Evolutionary conservation across 2,797 vertebrate species (phyloP).

Genomic region (Trematomus bernacchii): DNA sequence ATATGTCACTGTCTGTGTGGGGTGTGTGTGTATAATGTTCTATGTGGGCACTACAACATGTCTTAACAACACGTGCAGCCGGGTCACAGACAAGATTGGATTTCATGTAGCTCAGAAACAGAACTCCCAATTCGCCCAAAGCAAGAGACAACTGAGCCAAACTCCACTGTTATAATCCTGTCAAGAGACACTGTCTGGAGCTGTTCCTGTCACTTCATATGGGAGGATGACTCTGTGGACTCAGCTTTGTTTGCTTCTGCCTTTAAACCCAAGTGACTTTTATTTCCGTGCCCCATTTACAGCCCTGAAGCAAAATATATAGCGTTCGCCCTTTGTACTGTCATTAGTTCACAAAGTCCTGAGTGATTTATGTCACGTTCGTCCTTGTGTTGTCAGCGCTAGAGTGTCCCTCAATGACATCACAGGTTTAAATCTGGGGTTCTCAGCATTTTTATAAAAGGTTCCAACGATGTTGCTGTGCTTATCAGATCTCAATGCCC

Average conservation of each 20-base stretch:
- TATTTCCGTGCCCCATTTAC: conserved; percentile 22
- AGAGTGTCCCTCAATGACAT: background rate
- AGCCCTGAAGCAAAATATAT: conserved; percentile 23
- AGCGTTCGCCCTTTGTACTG: conserved; percentile 3
- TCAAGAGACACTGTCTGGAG: conserved; percentile 50
- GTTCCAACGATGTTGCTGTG: background rate
- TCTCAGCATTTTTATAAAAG: background rate
- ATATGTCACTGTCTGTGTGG: background rate
- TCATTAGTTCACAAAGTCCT: conserved; percentile 23
- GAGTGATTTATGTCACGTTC: background rate
- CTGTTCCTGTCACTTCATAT: conserved; percentile 26
- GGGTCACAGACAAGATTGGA: conserved; percentile 56
- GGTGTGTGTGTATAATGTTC: conserved; percentile 27
- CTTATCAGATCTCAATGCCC: background rate
- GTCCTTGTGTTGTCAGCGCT: background rate
- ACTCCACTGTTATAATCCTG: conserved; percentile 42
- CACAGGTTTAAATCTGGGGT: background rate
- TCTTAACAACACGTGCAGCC: conserved; percentile 40
- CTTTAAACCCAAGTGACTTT: conserved; percentile 31
- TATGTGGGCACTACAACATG: conserved; percentile 40
- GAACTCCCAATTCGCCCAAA: conserved; percentile 46
- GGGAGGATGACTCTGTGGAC: conserved; percentile 32
- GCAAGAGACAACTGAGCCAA: conserved; percentile 50
- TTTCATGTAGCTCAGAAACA: conserved; percentile 55
- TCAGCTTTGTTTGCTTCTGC: conserved; percentile 36